Evolutionary conservation across 2,113 vertebrate genomes (phyloP).

Genomic region (Lota lota): DNA sequence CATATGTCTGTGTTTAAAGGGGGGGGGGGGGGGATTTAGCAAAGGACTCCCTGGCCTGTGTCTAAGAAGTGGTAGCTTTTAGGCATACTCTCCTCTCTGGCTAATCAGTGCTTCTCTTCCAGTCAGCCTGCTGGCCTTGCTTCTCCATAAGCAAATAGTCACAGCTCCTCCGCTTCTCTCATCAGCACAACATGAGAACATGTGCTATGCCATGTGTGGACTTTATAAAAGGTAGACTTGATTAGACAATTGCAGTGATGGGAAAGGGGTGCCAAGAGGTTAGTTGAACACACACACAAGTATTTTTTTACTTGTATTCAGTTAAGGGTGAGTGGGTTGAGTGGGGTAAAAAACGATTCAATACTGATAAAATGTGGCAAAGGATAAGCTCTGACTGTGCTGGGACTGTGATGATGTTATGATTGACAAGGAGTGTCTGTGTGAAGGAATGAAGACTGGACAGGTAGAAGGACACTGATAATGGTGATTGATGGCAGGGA

Average conservation of each 20-base stretch:
- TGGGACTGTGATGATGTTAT: not conserved
- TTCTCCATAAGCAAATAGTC: constrained; percentile 26
- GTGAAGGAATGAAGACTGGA: too few relatives aligned
- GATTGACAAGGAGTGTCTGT: too few relatives aligned
- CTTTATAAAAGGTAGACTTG: constrained; percentile 41
- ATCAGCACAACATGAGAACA: constrained; percentile 18
- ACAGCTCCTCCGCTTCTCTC: constrained; percentile 25
- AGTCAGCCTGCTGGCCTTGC: constrained; percentile 9
- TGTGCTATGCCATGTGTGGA: constrained; percentile 41
- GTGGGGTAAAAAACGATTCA: not conserved
- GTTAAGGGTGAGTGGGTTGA: not conserved
- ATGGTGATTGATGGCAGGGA: too few relatives aligned
- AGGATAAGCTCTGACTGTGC: not conserved
- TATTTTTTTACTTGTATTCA: constrained; percentile 33
- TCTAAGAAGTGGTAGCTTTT: too few relatives aligned
- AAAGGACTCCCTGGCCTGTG: too few relatives aligned
- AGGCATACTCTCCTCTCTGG: too few relatives aligned
- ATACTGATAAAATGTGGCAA: not conserved
- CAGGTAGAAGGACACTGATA: too few relatives aligned
- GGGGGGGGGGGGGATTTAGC: too few relatives aligned
- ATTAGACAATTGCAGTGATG: constrained; percentile 52
- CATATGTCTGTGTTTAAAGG: too few relatives aligned
- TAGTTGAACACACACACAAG: constrained; percentile 20
- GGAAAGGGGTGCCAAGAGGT: constrained; percentile 43
- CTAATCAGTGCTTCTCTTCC: too few relatives aligned